Conservation (phyloP, 1,140 invertebrate species). For the Diabrotica virgifera region DNA sequence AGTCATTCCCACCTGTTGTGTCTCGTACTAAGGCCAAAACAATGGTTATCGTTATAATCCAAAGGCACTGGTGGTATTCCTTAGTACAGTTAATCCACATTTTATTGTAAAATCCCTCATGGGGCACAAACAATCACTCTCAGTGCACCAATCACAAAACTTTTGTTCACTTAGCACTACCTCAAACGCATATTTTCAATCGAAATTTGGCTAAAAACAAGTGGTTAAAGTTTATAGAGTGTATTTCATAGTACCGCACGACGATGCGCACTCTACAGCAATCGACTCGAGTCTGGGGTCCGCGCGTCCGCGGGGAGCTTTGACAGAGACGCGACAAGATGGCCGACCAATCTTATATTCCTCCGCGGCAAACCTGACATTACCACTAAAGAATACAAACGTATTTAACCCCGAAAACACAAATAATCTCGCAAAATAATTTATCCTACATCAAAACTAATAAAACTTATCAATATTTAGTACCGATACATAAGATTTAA, state of each 20-base stretch:
- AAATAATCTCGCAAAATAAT: too few species aligned
- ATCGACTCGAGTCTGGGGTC: slow-evolving; percentile 29
- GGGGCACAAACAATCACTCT: slow-evolving; percentile 41
- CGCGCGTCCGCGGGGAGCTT: slow-evolving; percentile 31
- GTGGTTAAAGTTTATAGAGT: background rate
- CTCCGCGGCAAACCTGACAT: slow-evolving; percentile 27
- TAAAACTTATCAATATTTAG: background rate
- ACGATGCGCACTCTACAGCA: slow-evolving; percentile 28
- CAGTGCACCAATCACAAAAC: slow-evolving; percentile 21
- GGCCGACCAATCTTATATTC: slow-evolving; percentile 35
- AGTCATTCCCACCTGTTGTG: slow-evolving; percentile 28
- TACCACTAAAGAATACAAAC: background rate
- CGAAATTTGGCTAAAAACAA: background rate
- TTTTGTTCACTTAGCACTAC: slow-evolving; percentile 23
- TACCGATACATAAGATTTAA: background rate
- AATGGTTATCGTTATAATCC: slow-evolving; percentile 42
- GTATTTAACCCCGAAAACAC: background rate
- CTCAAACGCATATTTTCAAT: slow-evolving; percentile 24
- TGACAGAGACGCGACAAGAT: slow-evolving; percentile 35
- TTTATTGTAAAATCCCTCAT: slow-evolving; percentile 45
- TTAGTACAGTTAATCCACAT: slow-evolving; percentile 48
- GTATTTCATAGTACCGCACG: slow-evolving; percentile 22
- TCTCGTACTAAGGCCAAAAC: slow-evolving; percentile 23
- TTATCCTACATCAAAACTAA: background rate
- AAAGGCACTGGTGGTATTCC: slow-evolving; percentile 44